Percentiles rank a stretch among this genome's conserved stretches.
phyloP scores from a whole-genome alignment of 2,113 vertebrate genomes.

The Atrichornis clamosus region DNA sequence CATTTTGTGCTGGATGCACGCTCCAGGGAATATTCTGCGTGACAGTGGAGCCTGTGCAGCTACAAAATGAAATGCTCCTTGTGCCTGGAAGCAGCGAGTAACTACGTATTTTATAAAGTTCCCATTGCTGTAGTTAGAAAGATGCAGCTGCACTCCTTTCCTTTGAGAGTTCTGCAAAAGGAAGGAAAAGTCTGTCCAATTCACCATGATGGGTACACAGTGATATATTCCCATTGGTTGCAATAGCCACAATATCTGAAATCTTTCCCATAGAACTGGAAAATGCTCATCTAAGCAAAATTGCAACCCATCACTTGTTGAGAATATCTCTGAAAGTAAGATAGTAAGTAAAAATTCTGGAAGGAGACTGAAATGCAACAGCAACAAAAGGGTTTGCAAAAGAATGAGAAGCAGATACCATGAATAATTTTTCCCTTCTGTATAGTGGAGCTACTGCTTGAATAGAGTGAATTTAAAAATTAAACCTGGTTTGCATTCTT shows the following conservation, averaged over 20 bases:
- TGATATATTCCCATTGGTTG: neutral
- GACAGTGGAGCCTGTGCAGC: neutral
- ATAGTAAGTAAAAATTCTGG: neutral
- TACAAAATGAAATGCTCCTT: neutral
- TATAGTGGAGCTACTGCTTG: neutral
- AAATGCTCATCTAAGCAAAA: neutral
- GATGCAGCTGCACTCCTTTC: neutral
- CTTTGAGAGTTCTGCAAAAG: neutral
- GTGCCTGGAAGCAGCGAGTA: neutral
- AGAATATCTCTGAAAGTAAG: constrained; percentile 8
- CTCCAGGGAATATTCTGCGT: neutral
- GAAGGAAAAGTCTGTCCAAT: neutral
- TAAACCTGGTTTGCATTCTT: neutral
- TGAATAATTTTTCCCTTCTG: neutral
- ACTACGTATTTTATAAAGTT: neutral
- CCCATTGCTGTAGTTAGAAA: neutral
- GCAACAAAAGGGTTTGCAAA: neutral
- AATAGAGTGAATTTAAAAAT: neutral
- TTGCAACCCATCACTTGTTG: neutral
- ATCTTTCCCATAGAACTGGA: neutral
- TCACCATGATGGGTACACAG: neutral
- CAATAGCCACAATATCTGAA: neutral
- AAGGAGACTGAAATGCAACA: neutral
- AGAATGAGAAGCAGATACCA: neutral
- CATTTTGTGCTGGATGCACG: neutral